Base-by-base conservation (phyloP, 2,888 invertebrate species). In the Tachina fera region DNA sequence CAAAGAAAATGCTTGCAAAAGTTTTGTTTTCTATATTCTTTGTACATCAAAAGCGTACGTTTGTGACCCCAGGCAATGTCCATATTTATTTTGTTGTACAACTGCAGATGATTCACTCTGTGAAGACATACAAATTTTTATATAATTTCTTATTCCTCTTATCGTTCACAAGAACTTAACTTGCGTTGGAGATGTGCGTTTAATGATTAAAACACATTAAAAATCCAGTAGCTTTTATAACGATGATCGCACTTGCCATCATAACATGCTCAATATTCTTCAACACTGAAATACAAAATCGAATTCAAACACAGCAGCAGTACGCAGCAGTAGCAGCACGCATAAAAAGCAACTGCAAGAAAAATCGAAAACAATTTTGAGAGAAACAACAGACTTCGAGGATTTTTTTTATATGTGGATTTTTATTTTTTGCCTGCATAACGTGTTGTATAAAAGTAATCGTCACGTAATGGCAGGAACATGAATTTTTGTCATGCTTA, bases 181-280 rank as follows among this genome's bases (percentile, higher is more conserved):
- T 75, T 81, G 81, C 75, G 68, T 75, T 81, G 81, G 77, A 77
- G 83, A 83, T 86, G 86, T 88, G 88, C 88, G 85, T 87, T 88
- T 84, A 88, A 90, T 92, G 92, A 92, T 92, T 92, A 92, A 92
- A 92, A 92, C 92, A 92, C 92, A 92, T 92, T 92, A 92, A 92
- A 92, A 92, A 89, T 91, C 91, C 91, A 90, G 92, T 91, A 91
- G 92, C 91, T 87, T 86, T 86, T 83, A 83, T 80, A 88, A 88
- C 89, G 89, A 87, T 89, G 89, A 88, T 89, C 88, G 89, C 87
- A 86, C 83, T 86, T 86, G 75, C 78, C 81, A 81, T 81, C 81
- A 81, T 81, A 84, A 72, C 68, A 85, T 83, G 65, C 11, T 63
- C 75, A 82, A 71, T 9, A 74, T 68, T 51, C 53, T 70, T 51